Evolutionary conservation across 2,888 invertebrate species (phyloP), one percentile per base, ranked within the genome.

Genomic region (Pachliopta kotzebuea): DNA sequence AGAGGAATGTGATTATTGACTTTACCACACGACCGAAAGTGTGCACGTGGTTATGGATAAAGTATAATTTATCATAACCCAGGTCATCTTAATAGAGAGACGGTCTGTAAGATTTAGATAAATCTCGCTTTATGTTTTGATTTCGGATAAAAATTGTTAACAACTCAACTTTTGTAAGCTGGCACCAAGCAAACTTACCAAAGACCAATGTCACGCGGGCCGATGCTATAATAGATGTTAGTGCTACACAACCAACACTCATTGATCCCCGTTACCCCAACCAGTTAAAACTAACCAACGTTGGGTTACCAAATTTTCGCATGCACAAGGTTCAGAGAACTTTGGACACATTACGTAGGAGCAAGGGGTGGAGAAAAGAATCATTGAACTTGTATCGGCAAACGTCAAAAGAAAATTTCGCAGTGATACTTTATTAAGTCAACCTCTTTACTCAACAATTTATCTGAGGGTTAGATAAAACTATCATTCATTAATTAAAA

Each of bases 161-260:
- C 45, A n/a, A n/a, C n/a, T n/a, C 45, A 45, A 45, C 45, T 37
- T 37, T 14, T 45, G n/a, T n/a, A 45, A 45, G 42, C 17, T 20
- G 23, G 50, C 50, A 21, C 21, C 18, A 18, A 56, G 21, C 45
- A 53, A 70, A 77, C 9, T 37, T 17, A 56, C 17, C 45, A 53
- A 70, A 77, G 76, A 77, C 78, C 72, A 78, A 74, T 77, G 78
- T 73, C 76, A 78, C 78, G 81, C 73, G 81, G 86, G 86, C 85
- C 84, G 85, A 83, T 83, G 85, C 85, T 84, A 88, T 86, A 88
- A 87, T 89, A 89, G 86, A 89, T 88, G 88, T 85, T 86, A 77
- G 83, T 74, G 74, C 73, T 75, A 75, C 70, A 49, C 73, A 76
- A 63, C 88, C 86, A 85, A 50, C 18, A 67, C 54, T 67, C 60